These are phyloP conservation scores for Panurus biarmicus DNA, from an alignment of 2,113 vertebrate genomes.

Conservation along the genomic window DNA sequence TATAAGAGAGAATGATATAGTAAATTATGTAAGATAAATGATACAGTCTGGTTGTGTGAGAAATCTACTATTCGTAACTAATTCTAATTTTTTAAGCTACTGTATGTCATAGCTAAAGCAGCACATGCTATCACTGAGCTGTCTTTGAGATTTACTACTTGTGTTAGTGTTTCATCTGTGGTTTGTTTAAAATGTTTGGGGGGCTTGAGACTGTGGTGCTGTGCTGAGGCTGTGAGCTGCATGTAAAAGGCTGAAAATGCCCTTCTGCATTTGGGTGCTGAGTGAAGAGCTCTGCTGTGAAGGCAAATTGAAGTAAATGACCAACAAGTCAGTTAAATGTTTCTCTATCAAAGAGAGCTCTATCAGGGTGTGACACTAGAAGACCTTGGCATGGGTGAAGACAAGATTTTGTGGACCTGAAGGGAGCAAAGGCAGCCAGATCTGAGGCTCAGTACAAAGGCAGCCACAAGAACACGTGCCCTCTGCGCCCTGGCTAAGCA, in stretches of 20 bases:
- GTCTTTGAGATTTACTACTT: constrained; percentile 55
- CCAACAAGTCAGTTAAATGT: not conserved
- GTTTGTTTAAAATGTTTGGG: constrained; percentile 45
- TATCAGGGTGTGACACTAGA: not conserved
- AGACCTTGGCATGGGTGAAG: not conserved
- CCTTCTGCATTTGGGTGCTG: not conserved
- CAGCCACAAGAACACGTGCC: not conserved
- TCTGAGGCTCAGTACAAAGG: not conserved
- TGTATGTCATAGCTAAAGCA: constrained; percentile 54
- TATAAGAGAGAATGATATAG: constrained; percentile 58
- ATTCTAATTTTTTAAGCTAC: constrained; percentile 64
- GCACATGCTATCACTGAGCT: constrained; percentile 61
- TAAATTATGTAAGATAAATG: constrained; percentile 51
- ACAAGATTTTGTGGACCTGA: not conserved
- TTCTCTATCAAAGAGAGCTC: not conserved
- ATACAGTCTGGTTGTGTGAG: constrained; percentile 36
- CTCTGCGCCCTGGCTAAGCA: not conserved
- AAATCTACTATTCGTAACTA: constrained; percentile 59
- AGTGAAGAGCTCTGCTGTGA: not conserved
- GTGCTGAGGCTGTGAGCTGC: constrained; percentile 6
- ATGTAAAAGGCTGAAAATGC: not conserved
- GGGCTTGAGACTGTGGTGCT: not conserved
- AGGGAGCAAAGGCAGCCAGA: not conserved
- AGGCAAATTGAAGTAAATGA: not conserved
- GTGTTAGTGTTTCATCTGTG: constrained; percentile 48